A percentile compares a stretch with the other conserved stretches of the same genome.
Evolutionary conservation across 2,113 vertebrate species (phyloP).

Genomic region (Centropristis striata): DNA sequence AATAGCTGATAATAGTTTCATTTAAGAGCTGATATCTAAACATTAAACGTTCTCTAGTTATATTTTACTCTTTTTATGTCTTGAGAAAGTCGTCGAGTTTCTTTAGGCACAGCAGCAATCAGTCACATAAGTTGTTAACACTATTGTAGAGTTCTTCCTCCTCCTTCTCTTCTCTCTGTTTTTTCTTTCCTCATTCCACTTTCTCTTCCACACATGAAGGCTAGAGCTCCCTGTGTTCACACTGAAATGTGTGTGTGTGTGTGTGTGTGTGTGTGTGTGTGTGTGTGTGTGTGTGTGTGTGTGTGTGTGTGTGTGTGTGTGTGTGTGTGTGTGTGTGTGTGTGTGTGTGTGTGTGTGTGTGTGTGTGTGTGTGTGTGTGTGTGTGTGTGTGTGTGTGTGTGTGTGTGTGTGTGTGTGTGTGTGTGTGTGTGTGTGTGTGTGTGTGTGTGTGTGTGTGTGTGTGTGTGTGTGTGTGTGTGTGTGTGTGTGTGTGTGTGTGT

Average conservation of each 20-base stretch:
- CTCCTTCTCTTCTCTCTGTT: neutral
- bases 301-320: neutral
- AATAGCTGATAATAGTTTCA: too few species aligned
- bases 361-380: neutral
- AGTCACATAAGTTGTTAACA: neutral
- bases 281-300: neutral
- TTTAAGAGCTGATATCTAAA: too few species aligned
- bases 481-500: neutral
- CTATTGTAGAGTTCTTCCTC: neutral
- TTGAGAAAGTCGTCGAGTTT: neutral
- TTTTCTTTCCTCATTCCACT: neutral
- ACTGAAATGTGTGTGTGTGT: neutral
- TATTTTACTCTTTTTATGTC: neutral
- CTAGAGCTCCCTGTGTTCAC: neutral
- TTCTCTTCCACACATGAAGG: neutral
- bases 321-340: neutral
- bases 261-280: neutral
- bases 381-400: neutral
- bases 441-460: neutral
- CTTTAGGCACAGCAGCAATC: neutral
- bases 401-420: neutral
- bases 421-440: neutral
- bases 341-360: constrained; percentile 1
- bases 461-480: neutral
- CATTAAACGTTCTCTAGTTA: neutral